Conservation (phyloP, 2,888 invertebrate species). For the Taenaris catops region DNA sequence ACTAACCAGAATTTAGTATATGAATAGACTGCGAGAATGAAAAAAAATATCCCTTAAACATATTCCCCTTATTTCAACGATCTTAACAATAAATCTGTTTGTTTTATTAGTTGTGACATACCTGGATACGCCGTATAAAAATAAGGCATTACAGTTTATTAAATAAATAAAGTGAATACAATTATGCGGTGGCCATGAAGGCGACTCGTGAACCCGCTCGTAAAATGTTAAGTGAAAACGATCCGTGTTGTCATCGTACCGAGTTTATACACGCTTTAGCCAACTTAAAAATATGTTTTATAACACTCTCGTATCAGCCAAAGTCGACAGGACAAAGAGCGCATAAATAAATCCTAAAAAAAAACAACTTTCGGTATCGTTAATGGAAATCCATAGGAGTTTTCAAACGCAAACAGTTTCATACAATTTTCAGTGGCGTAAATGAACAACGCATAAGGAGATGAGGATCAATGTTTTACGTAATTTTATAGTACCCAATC, state of each 20-base stretch:
- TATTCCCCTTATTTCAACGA: too few species aligned
- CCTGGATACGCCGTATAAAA: too few species aligned
- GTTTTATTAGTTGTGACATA: too few species aligned
- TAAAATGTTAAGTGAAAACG: constrained; percentile 58
- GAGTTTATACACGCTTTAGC: constrained; percentile 47
- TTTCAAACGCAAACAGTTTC: constrained; percentile 15
- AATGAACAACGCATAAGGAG: constrained; percentile 22
- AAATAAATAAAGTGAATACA: constrained; percentile 34
- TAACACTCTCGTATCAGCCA: constrained; percentile 31
- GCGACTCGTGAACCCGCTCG: constrained; percentile 29
- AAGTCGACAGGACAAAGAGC: constrained; percentile 34
- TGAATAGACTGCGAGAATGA: too few species aligned
- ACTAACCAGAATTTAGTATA: too few species aligned
- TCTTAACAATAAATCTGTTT: too few species aligned
- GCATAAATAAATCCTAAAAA: constrained; percentile 19
- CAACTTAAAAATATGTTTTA: constrained; percentile 51
- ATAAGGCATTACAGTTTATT: constrained; percentile 30
- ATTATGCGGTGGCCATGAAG: constrained; percentile 29
- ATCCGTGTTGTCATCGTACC: constrained; percentile 58
- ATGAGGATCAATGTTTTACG: constrained; percentile 55
- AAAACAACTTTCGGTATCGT: constrained; percentile 6
- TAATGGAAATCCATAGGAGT: constrained; percentile 19
- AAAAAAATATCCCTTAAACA: too few species aligned
- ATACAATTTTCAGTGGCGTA: constrained; percentile 19
- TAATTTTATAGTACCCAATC: constrained; percentile 61